Evolutionary conservation across 2,113 vertebrate species (phyloP).

Genomic region (Mugil cephalus): DNA sequence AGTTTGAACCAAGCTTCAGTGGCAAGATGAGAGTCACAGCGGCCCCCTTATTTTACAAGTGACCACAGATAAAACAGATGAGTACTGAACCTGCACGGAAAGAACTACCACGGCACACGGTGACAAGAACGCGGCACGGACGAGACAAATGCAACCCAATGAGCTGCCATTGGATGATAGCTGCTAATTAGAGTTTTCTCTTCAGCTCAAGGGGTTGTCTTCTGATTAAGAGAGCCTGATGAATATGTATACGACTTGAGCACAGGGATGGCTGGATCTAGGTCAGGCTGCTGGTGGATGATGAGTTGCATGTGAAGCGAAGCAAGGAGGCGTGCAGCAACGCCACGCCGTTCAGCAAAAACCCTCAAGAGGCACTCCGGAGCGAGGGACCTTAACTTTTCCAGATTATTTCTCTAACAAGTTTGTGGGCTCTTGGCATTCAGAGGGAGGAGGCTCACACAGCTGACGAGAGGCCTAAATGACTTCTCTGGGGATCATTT

Average conservation of each 20-base stretch:
- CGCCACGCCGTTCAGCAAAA: slow-evolving; percentile 41
- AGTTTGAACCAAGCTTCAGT: slow-evolving; percentile 1
- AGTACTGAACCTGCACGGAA: slow-evolving; percentile 7
- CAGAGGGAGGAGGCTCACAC: slow-evolving; percentile 37
- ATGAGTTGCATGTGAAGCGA: slow-evolving; percentile 58
- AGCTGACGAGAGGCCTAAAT: slow-evolving; percentile 52
- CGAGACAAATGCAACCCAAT: slow-evolving; percentile 41
- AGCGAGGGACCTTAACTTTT: slow-evolving; percentile 60
- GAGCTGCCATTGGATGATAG: slow-evolving; percentile 60
- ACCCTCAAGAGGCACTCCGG: slow-evolving; percentile 47
- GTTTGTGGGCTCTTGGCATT: slow-evolving; percentile 58
- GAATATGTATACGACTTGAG: slow-evolving; percentile 74
- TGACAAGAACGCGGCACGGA: slow-evolving; percentile 40
- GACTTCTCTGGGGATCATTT: slow-evolving; percentile 66
- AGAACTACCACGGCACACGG: neutral
- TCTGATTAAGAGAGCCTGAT: slow-evolving; percentile 66
- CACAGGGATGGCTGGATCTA: slow-evolving; percentile 64
- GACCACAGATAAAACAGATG: slow-evolving; percentile 11
- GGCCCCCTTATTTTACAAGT: slow-evolving; percentile 25
- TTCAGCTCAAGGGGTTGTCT: slow-evolving; percentile 56
- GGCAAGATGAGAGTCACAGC: slow-evolving; percentile 6
- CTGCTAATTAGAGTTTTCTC: slow-evolving; percentile 76
- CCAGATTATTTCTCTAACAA: slow-evolving; percentile 54
- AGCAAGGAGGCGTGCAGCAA: slow-evolving; percentile 44
- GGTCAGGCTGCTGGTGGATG: slow-evolving; percentile 71